A percentile compares a stretch with the other conserved stretches of the same genome.
Conservation (phyloP, 1,140 invertebrate species). For the Dryas iulia region DNA sequence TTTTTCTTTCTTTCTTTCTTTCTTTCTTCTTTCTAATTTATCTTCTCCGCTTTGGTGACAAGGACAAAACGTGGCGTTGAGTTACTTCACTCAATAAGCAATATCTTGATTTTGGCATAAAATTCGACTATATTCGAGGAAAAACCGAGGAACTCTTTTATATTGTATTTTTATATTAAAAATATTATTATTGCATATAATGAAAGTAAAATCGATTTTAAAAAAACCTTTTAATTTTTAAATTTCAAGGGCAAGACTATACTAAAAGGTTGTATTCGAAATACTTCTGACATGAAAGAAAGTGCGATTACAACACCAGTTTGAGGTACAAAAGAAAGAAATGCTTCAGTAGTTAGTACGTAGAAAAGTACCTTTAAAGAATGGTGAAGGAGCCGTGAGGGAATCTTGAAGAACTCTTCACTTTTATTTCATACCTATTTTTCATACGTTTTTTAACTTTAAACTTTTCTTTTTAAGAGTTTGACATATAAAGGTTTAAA, state of each 20-base stretch:
- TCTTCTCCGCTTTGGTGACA: too few relatives aligned
- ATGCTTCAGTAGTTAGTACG: background rate
- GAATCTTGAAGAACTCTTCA: background rate
- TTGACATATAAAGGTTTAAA: background rate
- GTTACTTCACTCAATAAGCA: too few relatives aligned
- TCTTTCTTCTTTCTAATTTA: too few relatives aligned
- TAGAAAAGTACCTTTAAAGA: background rate
- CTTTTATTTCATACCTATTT: background rate
- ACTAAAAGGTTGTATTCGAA: background rate
- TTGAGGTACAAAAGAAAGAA: background rate
- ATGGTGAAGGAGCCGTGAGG: background rate
- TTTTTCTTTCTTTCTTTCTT: too few relatives aligned
- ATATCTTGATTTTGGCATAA: too few relatives aligned
- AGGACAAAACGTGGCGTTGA: too few relatives aligned
- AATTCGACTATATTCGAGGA: too few relatives aligned
- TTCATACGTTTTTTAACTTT: background rate
- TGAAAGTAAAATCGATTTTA: background rate
- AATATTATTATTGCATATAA: too few relatives aligned
- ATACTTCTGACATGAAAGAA: background rate
- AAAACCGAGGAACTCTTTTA: too few relatives aligned
- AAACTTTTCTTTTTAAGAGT: background rate
- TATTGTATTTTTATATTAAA: too few relatives aligned
- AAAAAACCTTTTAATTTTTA: background rate
- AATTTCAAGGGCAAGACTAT: background rate
- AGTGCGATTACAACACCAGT: background rate